Percentiles rank a stretch among this genome's conserved stretches.
These are phyloP conservation scores for Mayetiola destructor DNA, from an alignment of 2,888 invertebrate genomes.

Conservation along the genomic window DNA sequence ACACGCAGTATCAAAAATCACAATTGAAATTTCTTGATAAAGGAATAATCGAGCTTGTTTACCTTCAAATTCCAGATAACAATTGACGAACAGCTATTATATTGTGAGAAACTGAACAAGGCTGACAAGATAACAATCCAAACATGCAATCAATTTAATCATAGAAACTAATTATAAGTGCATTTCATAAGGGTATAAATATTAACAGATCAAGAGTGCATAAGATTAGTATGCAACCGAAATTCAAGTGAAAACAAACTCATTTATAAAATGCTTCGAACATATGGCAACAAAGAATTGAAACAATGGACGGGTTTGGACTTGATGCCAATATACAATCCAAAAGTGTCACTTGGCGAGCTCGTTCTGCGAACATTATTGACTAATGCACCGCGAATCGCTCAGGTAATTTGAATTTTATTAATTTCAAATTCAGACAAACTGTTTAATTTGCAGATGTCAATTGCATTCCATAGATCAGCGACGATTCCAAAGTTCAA, in stretches of 20 bases:
- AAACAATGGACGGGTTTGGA: background rate
- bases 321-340: background rate
- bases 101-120: no score
- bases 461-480: conserved; percentile 8
- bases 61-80: no score
- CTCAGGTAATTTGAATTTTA: background rate
- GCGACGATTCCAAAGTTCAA: conserved; percentile 12
- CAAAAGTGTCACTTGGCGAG: background rate
- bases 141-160: background rate
- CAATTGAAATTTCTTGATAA: no score
- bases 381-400: background rate
- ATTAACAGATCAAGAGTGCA: background rate
- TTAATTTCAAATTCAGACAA: background rate
- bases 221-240: background rate
- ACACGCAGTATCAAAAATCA: no score
- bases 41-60: no score
- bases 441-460: background rate
- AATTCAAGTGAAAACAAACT: background rate
- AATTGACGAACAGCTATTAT: no score
- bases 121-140: background rate
- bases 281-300: background rate
- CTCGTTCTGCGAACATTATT: background rate
- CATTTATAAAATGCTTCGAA: background rate
- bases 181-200: background rate
- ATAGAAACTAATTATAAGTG: background rate